These are phyloP conservation scores for Coregonus sp. DNA, from an alignment of 2,797 vertebrate genomes.

Conservation along the genomic window DNA sequence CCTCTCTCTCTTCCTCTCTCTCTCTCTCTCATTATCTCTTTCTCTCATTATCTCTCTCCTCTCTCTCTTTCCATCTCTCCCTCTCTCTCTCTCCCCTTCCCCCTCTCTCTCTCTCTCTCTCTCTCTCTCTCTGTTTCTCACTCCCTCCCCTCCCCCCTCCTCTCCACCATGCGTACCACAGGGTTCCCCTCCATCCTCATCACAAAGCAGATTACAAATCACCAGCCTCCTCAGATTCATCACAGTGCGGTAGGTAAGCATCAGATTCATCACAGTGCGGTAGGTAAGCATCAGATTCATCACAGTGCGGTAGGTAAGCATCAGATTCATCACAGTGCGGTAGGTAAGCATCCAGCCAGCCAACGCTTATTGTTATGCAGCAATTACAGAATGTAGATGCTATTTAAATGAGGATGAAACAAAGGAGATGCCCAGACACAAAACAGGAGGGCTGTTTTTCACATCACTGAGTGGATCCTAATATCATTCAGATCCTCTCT, in stretches of 20 bases:
- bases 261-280: too few relatives aligned
- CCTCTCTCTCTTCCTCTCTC: too few relatives aligned
- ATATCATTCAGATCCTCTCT: conserved; percentile 7
- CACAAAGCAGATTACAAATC: background rate
- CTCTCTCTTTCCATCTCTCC: background rate
- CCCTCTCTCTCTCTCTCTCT: too few relatives aligned
- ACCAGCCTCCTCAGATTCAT: background rate
- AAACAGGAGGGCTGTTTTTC: too few relatives aligned
- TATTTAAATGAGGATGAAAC: conserved; percentile 27
- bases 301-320: too few relatives aligned
- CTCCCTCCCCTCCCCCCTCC: too few relatives aligned
- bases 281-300: too few relatives aligned
- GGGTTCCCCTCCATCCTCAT: background rate
- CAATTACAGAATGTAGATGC: background rate
- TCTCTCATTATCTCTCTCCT: background rate
- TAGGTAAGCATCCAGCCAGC: background rate
- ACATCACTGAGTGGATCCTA: background rate
- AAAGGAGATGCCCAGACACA: background rate
- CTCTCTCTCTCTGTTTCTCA: too few relatives aligned
- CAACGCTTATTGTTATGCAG: background rate
- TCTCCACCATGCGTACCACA: background rate
- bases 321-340: background rate
- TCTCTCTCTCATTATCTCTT: background rate
- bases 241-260: too few relatives aligned
- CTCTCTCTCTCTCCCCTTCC: background rate